Conservation (phyloP, 2,113 vertebrate genomes). For the Mystacornis crossleyi region DNA sequence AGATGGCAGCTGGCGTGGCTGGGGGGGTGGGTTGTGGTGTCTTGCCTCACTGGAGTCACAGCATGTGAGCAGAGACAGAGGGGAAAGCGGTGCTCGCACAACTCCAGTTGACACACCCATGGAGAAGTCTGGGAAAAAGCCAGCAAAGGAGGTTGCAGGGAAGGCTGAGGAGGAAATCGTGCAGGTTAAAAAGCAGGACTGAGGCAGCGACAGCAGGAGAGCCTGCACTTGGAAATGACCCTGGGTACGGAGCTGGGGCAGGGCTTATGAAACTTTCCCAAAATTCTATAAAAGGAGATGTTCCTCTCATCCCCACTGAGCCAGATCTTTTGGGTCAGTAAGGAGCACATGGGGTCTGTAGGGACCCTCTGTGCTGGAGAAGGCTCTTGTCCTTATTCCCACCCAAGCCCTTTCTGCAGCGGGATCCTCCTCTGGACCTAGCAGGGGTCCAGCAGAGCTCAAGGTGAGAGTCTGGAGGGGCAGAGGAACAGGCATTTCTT, state of each 20-base stretch:
- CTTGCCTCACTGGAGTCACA: neutral
- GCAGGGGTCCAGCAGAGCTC: neutral
- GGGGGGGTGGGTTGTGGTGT: neutral
- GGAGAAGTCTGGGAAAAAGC: neutral
- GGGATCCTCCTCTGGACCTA: neutral
- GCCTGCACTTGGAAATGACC: neutral
- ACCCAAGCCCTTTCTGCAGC: fast-evolving
- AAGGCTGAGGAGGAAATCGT: neutral
- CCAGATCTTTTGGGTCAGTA: fast-evolving
- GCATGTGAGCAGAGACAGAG: neutral
- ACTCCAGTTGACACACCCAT: neutral
- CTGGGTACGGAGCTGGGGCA: neutral
- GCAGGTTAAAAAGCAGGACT: neutral
- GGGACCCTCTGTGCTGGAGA: fast-evolving
- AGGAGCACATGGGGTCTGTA: fast-evolving
- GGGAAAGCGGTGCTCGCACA: neutral
- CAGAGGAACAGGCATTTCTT: neutral
- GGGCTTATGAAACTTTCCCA: neutral
- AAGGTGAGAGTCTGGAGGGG: neutral
- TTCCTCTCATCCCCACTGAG: neutral
- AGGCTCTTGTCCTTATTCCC: neutral
- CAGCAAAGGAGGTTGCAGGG: neutral
- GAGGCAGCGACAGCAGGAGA: neutral
- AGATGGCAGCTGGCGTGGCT: neutral
- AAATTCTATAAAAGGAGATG: neutral